These are phyloP conservation scores for Machaerirhynchus nigripectus DNA, from an alignment of 2,113 vertebrate genomes.

Conservation along the genomic window DNA sequence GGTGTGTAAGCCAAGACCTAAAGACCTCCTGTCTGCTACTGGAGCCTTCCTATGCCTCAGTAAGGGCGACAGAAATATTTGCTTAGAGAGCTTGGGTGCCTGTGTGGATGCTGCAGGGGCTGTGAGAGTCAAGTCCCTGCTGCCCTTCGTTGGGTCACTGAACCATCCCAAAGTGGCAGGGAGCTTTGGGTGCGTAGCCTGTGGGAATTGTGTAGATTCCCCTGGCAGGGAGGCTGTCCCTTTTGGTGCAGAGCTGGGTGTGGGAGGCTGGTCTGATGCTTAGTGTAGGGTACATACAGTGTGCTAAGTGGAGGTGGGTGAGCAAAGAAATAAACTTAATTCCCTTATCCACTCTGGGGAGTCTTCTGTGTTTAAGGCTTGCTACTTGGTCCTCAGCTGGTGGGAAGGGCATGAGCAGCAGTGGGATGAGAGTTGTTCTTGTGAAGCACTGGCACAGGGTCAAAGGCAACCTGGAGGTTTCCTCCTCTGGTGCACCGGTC, in stretches of 20 bases:
- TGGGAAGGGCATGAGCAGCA: background rate
- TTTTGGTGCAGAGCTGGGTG: background rate
- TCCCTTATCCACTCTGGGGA: background rate
- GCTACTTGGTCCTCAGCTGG: background rate
- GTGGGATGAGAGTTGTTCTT: accelerated
- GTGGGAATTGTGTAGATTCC: background rate
- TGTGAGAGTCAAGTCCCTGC: background rate
- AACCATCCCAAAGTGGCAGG: background rate
- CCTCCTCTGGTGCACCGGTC: background rate
- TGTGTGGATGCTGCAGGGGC: background rate
- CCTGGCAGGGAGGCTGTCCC: background rate
- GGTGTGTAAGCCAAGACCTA: background rate
- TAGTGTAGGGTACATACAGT: accelerated
- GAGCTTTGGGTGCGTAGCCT: background rate
- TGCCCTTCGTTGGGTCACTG: background rate
- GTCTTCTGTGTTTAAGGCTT: background rate
- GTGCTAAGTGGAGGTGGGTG: background rate
- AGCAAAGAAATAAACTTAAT: background rate
- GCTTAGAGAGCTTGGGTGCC: background rate
- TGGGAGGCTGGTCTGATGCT: background rate
- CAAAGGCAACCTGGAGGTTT: background rate
- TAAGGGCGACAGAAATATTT: background rate
- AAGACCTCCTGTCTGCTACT: background rate
- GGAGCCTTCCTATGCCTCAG: background rate
- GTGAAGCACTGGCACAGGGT: background rate